These are phyloP conservation scores for Chelmon rostratus DNA, from an alignment of 2,797 vertebrate species.

Conservation along the genomic window DNA sequence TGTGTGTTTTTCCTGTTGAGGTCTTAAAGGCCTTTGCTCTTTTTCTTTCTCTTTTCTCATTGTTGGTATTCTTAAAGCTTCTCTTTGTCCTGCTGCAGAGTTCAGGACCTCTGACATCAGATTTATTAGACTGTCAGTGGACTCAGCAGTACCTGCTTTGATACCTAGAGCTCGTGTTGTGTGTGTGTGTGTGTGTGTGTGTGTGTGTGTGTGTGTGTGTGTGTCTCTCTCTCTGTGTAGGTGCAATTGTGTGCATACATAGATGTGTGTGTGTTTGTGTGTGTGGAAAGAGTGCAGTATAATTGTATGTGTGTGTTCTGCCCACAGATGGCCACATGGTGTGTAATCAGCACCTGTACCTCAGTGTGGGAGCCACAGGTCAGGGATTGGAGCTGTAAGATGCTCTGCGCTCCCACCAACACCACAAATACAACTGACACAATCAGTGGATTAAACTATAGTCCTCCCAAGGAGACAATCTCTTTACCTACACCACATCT, in stretches of 20 bases:
- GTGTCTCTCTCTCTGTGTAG: constrained; percentile 1
- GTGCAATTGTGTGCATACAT: too few relatives aligned
- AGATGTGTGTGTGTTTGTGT: constrained; percentile 15
- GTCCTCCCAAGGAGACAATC: constrained; percentile 34
- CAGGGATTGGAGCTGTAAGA: constrained; percentile 54
- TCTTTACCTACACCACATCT: constrained; percentile 3
- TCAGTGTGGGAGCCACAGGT: constrained; percentile 55
- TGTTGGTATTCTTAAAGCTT: constrained; percentile 35
- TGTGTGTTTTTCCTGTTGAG: neutral
- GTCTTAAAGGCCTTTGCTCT: neutral
- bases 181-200: constrained; percentile 12
- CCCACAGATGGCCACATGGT: constrained; percentile 48
- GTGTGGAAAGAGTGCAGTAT: neutral
- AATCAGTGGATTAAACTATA: constrained; percentile 54
- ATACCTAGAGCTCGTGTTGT: constrained; percentile 53
- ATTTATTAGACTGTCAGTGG: constrained; percentile 75
- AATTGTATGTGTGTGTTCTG: constrained; percentile 31
- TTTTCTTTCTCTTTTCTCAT: constrained; percentile 21
- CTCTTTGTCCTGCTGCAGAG: constrained; percentile 54
- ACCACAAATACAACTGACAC: constrained; percentile 36
- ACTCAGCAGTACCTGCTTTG: constrained; percentile 67
- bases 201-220: constrained; percentile 22
- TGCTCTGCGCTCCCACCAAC: constrained; percentile 33
- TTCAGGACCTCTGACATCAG: constrained; percentile 65
- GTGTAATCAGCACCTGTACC: constrained; percentile 56